Evolutionary conservation across 2,113 vertebrate genomes (phyloP), one percentile per base, ranked within the genome.

Genomic region (Poeciliopsis retropinna): DNA sequence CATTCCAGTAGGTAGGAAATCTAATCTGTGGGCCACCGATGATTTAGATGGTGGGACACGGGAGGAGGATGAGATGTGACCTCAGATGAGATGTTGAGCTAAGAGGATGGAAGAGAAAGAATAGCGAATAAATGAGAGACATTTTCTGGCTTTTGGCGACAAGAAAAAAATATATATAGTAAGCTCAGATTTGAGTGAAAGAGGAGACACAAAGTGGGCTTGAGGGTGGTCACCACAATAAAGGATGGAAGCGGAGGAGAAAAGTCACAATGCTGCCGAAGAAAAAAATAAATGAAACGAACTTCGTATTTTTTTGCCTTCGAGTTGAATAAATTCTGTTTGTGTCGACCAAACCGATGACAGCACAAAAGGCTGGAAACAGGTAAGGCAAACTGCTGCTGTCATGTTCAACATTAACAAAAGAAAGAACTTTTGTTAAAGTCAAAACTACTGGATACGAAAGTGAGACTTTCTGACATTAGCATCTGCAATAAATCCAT

Each of bases 11-110:
- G 84, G 73, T 37, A 73, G 32, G 72, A 80, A 90, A 90, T 91
- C 83, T 79, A 89, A 92, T 92, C 77, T 84, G 30, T 34, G 70
- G 83, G 74, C 75, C 83, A 85, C 73, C 76, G 72, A 86, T 83
- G 90, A 87, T 85, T 57, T 89, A 82, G 82, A 86, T 63, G 79
- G 75, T 79, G 79, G 74, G 79, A 86, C 70, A 57, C 60, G 70
- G 66, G 68, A 69, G 73, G 54, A 72, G 73, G 62, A 78, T 67
- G 79, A 88, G 77, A 84, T 37, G 60, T 67, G 80, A 78, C 79
- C 32, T 65, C 39, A 19, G 73, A 86, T 74, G 76, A 80, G 70
- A 82, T 70, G 73, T 79, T 78, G 75, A 67, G 54, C 69, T 63
- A 71, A 81, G 70, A 76, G 61, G 54, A 65, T 47, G 12, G 47